Evolutionary conservation across 2,113 vertebrate species (phyloP).

Genomic region (Numida meleagris): DNA sequence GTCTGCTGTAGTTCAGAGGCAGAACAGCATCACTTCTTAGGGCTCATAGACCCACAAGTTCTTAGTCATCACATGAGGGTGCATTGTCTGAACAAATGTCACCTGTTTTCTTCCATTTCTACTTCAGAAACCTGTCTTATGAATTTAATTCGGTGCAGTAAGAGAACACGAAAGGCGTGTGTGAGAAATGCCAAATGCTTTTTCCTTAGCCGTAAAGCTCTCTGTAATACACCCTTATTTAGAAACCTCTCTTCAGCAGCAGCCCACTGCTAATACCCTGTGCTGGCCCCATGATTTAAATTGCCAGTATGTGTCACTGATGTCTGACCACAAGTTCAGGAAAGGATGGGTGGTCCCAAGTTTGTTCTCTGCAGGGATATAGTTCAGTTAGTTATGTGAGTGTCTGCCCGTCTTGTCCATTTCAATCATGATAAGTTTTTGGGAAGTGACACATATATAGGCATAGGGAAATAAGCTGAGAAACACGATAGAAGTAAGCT

Average conservation of each 20-base stretch:
- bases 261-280: neutral
- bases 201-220: neutral
- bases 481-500: neutral
- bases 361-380: neutral
- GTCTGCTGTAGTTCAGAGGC: neutral
- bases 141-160: neutral
- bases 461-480: neutral
- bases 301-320: fast-evolving
- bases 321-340: neutral
- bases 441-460: neutral
- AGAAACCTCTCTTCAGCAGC: neutral
- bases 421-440: neutral
- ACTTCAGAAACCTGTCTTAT: neutral
- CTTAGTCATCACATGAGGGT: neutral
- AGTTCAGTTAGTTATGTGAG: neutral
- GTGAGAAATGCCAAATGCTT: neutral
- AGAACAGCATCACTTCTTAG: neutral
- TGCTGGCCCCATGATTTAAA: neutral
- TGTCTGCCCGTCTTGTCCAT: fast-evolving
- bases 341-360: neutral
- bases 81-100: neutral
- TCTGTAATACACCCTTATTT: neutral
- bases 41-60: neutral
- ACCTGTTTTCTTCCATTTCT: neutral
- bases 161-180: neutral